Evolutionary conservation across 1,140 invertebrate species (phyloP), one percentile per base, ranked within the genome.

Genomic region (Drosophila ambigua): DNA sequence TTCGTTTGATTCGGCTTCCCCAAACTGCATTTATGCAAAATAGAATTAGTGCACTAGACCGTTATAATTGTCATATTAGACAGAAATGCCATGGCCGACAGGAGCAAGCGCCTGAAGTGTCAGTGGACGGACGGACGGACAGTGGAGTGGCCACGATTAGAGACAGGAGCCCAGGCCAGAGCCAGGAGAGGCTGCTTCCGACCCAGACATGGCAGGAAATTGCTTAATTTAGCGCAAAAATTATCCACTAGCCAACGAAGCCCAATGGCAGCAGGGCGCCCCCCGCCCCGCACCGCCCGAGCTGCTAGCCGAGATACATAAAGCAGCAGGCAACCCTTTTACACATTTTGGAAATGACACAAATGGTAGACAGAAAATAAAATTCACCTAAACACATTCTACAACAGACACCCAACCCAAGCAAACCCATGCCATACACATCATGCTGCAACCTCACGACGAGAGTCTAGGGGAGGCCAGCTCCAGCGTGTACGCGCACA

Each of bases 221-320:
- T 87, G 82, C 78, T 87, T 87, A 87, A 87, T 87, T 87, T 87
- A 87, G 82, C 83, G 82, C 83, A 76, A 75, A 77, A 87, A 87
- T 82, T 75, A 76, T 82, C 52, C 71, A 88, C 44, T 71, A 73
- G 68, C 59, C 81, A 75, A 59, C 39, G 57, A 68, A 54, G 72
- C 61, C 44, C 51, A 59, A 35, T 57, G 43, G 66, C 63, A 20
- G 63, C 44, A 41, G 41, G 55, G 31, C 16, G 9, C 5, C 26
- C 26, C n/a, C n/a, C n/a, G n/a, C n/a, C n/a, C 26, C 26, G 26
- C 26, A 5, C 26, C 28, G 7, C 2, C 51, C 45, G 23, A 24
- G 39, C 15, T 26, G 44, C 11, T 59, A 52, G 41, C 20, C 20
- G 20, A 28, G 31, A 61, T 35, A 50, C 20, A 64, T 60, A 59